Conservation (phyloP, 2,113 vertebrate genomes). For the Prochilodus magdalenae region DNA sequence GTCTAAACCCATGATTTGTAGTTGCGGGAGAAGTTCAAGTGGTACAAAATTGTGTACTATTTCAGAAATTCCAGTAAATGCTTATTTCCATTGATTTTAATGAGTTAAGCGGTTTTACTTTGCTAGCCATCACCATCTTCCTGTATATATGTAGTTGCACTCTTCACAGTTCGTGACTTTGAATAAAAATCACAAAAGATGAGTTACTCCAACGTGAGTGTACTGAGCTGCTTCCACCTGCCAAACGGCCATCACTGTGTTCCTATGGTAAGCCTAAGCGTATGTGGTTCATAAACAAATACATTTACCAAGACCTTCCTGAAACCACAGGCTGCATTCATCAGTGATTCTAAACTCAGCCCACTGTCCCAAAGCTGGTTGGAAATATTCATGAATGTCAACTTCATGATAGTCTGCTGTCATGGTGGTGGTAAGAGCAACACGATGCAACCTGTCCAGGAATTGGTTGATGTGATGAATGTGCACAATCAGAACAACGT, state of each 20-base stretch:
- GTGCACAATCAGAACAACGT: neutral
- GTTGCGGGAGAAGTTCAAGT: neutral
- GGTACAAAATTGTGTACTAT: constrained; percentile 9
- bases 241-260: no score
- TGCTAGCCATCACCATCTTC: neutral
- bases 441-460: no score
- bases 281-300: no score
- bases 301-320: no score
- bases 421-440: no score
- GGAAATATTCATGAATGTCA: no score
- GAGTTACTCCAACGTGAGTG: neutral
- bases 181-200: constrained; percentile 16
- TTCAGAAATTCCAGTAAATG: neutral
- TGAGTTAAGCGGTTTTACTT: constrained; percentile 13
- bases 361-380: no score
- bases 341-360: no score
- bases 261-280: no score
- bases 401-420: no score
- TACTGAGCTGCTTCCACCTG: neutral
- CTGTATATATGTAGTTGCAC: constrained; percentile 24
- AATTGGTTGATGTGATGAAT: neutral
- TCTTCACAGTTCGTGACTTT: constrained; percentile 7
- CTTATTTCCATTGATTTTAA: constrained; percentile 6
- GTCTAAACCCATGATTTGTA: constrained; percentile 4
- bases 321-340: no score